Percentiles rank a stretch among this genome's conserved stretches.
These are phyloP conservation scores for Tineola bisselliella DNA, from an alignment of 2,888 invertebrate species.

Conservation along the genomic window DNA sequence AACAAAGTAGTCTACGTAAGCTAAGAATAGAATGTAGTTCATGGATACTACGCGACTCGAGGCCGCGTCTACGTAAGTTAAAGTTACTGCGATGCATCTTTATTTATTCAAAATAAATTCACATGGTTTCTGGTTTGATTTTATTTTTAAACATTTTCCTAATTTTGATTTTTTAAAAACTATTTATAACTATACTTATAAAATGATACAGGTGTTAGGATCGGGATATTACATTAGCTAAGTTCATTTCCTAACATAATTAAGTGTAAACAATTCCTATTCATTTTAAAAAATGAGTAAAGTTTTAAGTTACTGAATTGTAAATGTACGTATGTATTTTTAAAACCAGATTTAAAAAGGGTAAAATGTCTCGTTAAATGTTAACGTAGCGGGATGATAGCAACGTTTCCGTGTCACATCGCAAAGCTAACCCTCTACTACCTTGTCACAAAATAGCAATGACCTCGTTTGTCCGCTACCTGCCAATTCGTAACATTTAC, in stretches of 20 bases:
- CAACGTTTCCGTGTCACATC: background rate
- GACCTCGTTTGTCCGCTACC: background rate
- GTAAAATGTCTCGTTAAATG: background rate
- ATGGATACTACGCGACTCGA: background rate
- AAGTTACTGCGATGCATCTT: background rate
- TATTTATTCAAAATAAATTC: background rate
- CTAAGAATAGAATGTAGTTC: conserved; percentile 9
- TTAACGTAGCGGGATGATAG: background rate
- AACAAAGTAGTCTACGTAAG: background rate
- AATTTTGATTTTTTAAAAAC: too few species aligned
- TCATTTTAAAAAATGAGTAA: too few species aligned
- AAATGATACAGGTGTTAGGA: too few species aligned
- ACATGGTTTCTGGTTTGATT: too few species aligned
- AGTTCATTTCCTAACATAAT: too few species aligned
- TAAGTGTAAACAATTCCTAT: too few species aligned
- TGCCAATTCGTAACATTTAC: background rate
- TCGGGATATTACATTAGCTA: too few species aligned
- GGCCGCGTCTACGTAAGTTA: background rate
- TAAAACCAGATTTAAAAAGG: background rate
- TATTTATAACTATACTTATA: too few species aligned
- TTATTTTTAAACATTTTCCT: too few species aligned
- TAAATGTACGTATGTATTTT: background rate
- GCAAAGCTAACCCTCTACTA: background rate
- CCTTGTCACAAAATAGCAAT: background rate
- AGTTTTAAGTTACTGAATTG: background rate